These are phyloP conservation scores for Phanerotoma sp. DNA, from an alignment of 2,888 invertebrate genomes.

Conservation along the genomic window DNA sequence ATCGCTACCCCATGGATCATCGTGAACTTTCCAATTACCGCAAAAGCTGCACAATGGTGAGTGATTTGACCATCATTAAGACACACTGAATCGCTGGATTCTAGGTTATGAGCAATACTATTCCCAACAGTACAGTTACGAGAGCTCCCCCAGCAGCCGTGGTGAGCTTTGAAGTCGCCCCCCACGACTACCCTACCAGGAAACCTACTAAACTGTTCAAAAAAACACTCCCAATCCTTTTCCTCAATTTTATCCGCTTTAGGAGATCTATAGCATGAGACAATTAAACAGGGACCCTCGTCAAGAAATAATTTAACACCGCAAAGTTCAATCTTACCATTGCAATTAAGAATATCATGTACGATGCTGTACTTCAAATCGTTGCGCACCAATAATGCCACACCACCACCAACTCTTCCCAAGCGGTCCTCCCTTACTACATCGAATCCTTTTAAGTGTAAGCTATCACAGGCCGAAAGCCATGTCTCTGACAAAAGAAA, in stretches of 20 bases:
- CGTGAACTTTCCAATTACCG: no score
- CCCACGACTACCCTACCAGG: neutral
- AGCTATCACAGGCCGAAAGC: neutral
- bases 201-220: neutral
- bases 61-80: no score
- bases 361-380: neutral
- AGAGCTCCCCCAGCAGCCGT: no score
- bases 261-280: constrained; percentile 1
- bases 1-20: no score
- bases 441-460: constrained; percentile 16
- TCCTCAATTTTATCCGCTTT: neutral
- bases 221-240: neutral
- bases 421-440: constrained; percentile 16
- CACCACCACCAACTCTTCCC: constrained; percentile 9
- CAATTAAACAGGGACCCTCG: neutral
- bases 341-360: neutral
- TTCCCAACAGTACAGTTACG: no score
- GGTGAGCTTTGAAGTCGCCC: no score
- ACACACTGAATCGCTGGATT: no score
- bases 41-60: no score
- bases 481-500: neutral
- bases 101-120: no score
- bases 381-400: neutral
- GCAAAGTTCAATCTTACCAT: neutral
- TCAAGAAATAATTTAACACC: neutral